A percentile compares a stretch with the other conserved stretches of the same genome.
Evolutionary conservation across 2,113 vertebrate species (phyloP).

Genomic region (Campylomormyrus numenius): DNA sequence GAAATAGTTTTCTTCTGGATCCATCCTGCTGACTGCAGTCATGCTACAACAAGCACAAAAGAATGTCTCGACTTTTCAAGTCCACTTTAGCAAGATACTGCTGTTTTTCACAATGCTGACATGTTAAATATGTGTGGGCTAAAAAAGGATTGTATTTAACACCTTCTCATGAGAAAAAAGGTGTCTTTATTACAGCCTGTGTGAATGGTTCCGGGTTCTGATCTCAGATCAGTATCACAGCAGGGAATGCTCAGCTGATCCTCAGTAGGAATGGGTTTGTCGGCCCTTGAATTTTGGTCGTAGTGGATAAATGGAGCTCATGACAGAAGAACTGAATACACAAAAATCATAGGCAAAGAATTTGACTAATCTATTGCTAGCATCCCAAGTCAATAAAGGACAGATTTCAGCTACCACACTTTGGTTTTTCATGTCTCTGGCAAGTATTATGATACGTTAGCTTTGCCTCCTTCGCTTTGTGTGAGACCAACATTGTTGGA

Average conservation of each 20-base stretch:
- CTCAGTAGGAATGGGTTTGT: background rate
- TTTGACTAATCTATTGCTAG: background rate
- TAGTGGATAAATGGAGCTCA: background rate
- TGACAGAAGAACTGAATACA: background rate
- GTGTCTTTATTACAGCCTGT: background rate
- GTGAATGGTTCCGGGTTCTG: background rate
- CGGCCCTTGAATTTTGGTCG: background rate
- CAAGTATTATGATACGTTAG: background rate
- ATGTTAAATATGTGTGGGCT: background rate
- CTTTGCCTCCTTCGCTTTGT: background rate
- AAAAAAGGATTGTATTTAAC: background rate
- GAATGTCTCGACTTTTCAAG: slow-evolving; percentile 26
- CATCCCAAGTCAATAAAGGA: background rate
- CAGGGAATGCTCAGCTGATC: background rate
- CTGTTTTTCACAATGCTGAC: background rate
- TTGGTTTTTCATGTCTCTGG: background rate
- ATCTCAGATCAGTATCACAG: background rate
- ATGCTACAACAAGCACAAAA: slow-evolving; percentile 47
- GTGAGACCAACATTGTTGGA: background rate
- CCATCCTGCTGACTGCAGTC: background rate
- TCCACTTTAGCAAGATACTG: background rate
- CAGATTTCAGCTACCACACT: background rate
- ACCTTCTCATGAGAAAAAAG: background rate
- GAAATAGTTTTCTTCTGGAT: background rate
- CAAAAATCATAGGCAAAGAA: background rate